phyloP scores from a whole-genome alignment of 2,888 invertebrate species.

The Operophtera brumata region DNA sequence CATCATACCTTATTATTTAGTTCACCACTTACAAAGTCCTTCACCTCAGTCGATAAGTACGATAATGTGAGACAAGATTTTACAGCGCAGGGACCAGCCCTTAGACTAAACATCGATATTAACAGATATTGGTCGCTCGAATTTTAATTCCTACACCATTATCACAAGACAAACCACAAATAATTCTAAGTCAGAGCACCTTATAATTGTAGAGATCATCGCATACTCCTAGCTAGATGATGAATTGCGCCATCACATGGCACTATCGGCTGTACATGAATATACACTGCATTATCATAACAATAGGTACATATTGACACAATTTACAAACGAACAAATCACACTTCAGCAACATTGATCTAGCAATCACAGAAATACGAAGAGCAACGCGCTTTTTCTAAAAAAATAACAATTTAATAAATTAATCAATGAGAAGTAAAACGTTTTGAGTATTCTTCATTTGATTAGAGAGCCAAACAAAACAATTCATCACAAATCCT shows the following conservation, averaged over 20 bases:
- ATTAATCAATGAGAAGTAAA: conserved; percentile 32
- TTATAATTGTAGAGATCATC: conserved; percentile 81
- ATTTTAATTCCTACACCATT: conserved; percentile 65
- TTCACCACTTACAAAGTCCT: conserved; percentile 31
- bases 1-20: conserved; percentile 56
- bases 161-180: conserved; percentile 75
- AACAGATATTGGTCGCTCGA: conserved; percentile 73
- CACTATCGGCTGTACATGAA: conserved; percentile 68
- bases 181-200: conserved; percentile 80
- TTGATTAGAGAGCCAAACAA: conserved; percentile 62
- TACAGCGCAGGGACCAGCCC: conserved; percentile 67
- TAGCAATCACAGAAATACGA: conserved; percentile 36
- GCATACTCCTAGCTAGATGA: conserved; percentile 65
- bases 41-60: conserved; percentile 36
- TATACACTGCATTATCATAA: conserved; percentile 62
- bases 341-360: conserved; percentile 56
- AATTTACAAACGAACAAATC: conserved; percentile 66
- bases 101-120: conserved; percentile 60
- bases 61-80: conserved; percentile 38
- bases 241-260: conserved; percentile 71
- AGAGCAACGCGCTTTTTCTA: conserved; percentile 32
- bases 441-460: conserved; percentile 62
- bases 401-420: conserved; percentile 21
- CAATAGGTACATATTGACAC: conserved; percentile 72
- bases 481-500: conserved; percentile 34